Conservation (phyloP, 2,113 vertebrate genomes). For the Eptesicus fuscus region DNA sequence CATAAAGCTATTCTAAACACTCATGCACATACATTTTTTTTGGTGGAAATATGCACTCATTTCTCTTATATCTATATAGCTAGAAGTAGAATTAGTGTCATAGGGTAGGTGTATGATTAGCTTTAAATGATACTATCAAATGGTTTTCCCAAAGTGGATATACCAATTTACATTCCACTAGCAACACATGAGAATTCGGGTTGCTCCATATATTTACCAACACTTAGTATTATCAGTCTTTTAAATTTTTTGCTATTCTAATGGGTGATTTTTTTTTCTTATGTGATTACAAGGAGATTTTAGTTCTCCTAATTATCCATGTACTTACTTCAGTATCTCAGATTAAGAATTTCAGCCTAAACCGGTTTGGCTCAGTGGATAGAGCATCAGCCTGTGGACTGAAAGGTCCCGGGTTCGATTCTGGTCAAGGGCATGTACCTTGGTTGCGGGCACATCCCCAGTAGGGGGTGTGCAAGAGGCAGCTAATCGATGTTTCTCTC, state of each 20-base stretch:
- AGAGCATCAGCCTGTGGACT: no score
- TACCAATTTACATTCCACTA: not conserved
- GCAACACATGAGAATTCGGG: not conserved
- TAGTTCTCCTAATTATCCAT: not conserved
- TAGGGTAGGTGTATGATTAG: not conserved
- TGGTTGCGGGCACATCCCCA: no score
- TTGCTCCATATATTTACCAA: not conserved
- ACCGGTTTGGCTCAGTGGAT: no score
- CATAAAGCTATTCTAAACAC: not conserved
- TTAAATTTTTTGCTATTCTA: not conserved
- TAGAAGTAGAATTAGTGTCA: not conserved
- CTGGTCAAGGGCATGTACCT: no score
- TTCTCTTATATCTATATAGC: not conserved
- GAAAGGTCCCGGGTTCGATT: no score
- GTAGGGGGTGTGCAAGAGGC: no score
- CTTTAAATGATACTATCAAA: not conserved
- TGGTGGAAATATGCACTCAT: not conserved
- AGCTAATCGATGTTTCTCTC: no score
- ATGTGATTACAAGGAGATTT: not conserved
- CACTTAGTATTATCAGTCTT: not conserved
- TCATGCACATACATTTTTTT: not conserved
- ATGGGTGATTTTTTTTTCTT: not conserved
- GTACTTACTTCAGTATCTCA: not conserved
- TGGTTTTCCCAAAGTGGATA: not conserved
- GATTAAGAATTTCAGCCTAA: slow-evolving; percentile 36